These are phyloP conservation scores for Gerosis bhagava DNA, from an alignment of 2,888 invertebrate species.

Conservation along the genomic window DNA sequence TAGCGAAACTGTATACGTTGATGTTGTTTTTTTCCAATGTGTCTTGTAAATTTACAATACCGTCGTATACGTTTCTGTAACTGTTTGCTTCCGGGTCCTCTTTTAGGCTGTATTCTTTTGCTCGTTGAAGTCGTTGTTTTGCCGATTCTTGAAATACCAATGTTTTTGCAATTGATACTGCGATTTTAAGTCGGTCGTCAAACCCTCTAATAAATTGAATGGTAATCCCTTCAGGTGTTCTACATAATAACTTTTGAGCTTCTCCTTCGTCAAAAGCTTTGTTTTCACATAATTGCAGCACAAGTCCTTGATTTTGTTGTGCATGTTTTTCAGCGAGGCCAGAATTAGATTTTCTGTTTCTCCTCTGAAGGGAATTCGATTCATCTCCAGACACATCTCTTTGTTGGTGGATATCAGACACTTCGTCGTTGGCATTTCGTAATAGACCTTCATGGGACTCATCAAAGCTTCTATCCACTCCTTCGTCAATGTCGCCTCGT, in stretches of 20 bases:
- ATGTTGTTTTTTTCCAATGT: slow-evolving; percentile 6
- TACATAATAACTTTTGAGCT: slow-evolving; percentile 26
- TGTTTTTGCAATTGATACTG: slow-evolving; percentile 29
- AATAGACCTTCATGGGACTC: no score
- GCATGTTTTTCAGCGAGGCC: no score
- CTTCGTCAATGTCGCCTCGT: no score
- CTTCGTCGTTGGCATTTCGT: no score
- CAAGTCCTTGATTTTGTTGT: slow-evolving; percentile 21
- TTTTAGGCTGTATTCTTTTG: slow-evolving; percentile 18
- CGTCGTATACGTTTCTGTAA: no score
- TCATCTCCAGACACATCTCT: no score
- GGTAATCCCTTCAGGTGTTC: slow-evolving; percentile 32
- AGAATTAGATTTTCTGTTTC: no score
- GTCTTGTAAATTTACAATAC: no score
- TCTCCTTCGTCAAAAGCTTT: slow-evolving; percentile 31
- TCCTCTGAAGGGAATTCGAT: no score
- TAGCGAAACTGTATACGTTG: slow-evolving; percentile 9
- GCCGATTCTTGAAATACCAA: slow-evolving; percentile 29
- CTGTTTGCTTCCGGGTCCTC: no score
- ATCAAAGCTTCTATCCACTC: no score
- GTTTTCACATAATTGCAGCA: slow-evolving; percentile 24
- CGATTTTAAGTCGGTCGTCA: slow-evolving; percentile 27
- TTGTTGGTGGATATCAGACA: no score
- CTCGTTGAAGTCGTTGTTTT: slow-evolving; percentile 22
- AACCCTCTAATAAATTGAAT: slow-evolving; percentile 28